Percentiles rank a stretch among this genome's conserved stretches.
Conservation (phyloP, 2,888 invertebrate genomes). For the Eustalomyia histrio region DNA sequence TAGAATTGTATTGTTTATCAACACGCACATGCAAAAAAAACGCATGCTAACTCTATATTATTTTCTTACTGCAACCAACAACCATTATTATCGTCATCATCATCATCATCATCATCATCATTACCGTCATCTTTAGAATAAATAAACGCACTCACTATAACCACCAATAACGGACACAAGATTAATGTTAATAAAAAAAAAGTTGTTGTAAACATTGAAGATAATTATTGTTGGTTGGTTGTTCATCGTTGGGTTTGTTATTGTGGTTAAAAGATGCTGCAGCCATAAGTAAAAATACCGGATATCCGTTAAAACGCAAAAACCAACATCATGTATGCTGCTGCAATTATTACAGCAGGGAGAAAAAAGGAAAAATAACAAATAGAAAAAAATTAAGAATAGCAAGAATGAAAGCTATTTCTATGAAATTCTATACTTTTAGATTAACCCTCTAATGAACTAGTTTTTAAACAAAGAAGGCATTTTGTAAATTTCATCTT, state of each 20-base stretch:
- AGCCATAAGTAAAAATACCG: slow-evolving; percentile 37
- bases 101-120: background rate
- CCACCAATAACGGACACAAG: slow-evolving; percentile 6
- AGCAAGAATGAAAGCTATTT: too few relatives aligned
- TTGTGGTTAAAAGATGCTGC: slow-evolving; percentile 25
- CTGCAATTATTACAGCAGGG: slow-evolving; percentile 33
- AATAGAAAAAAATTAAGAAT: too few relatives aligned
- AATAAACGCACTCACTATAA: slow-evolving; percentile 5
- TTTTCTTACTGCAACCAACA: background rate
- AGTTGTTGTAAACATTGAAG: slow-evolving; percentile 35
- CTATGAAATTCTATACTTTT: too few relatives aligned
- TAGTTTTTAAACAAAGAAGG: too few relatives aligned
- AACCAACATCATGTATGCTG: slow-evolving; percentile 26
- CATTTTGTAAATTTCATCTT: too few relatives aligned
- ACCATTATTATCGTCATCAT: too few relatives aligned
- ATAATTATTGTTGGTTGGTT: slow-evolving; percentile 5
- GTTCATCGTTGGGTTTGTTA: slow-evolving; percentile 4
- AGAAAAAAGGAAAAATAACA: too few relatives aligned
- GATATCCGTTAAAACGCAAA: slow-evolving; percentile 51
- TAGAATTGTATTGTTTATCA: slow-evolving; percentile 37
- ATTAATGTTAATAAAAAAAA: slow-evolving; percentile 34
- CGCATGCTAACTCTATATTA: slow-evolving; percentile 18
- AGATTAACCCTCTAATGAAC: too few relatives aligned
- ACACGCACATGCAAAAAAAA: slow-evolving; percentile 46
- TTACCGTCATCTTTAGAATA: slow-evolving; percentile 26